Conservation (phyloP, 2,113 vertebrate species). For the Hipposideros armiger region DNA sequence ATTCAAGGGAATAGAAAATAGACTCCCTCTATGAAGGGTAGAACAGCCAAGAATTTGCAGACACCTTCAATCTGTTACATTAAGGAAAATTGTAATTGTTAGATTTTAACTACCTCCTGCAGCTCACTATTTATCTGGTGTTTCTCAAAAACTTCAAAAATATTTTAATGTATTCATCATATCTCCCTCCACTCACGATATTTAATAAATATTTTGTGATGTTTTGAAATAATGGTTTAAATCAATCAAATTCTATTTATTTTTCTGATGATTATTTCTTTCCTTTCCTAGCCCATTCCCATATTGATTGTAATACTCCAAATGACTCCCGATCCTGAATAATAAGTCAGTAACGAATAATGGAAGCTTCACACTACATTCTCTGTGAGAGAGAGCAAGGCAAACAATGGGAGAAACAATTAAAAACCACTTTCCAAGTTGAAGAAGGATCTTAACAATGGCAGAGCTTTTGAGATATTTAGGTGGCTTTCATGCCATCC, state of each 20-base stretch:
- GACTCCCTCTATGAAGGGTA: background rate
- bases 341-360: conserved; percentile 69
- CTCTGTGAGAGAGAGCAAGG: background rate
- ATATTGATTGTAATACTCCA: conserved; percentile 69
- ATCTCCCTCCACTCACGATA: conserved; percentile 66
- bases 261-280: conserved; percentile 72
- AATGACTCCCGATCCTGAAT: conserved; percentile 59
- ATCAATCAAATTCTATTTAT: conserved; percentile 77
- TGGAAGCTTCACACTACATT: conserved; percentile 59
- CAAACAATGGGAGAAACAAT: conserved; percentile 71
- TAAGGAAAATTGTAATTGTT: conserved; percentile 71
- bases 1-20: background rate
- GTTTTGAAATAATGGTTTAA: conserved; percentile 70
- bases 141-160: conserved; percentile 75
- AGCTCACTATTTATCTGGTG: conserved; percentile 68
- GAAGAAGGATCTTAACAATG: conserved; percentile 81
- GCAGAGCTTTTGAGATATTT: conserved; percentile 81
- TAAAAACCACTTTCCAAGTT: conserved; percentile 75
- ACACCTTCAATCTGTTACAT: conserved; percentile 34
- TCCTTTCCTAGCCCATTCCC: conserved; percentile 27
- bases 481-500: conserved; percentile 73
- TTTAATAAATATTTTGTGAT: conserved; percentile 78
- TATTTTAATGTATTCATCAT: conserved; percentile 76
- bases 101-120: conserved; percentile 67
- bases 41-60: background rate